Conservation (phyloP, 2,797 vertebrate species). For the Arctocebus calabarensis region DNA sequence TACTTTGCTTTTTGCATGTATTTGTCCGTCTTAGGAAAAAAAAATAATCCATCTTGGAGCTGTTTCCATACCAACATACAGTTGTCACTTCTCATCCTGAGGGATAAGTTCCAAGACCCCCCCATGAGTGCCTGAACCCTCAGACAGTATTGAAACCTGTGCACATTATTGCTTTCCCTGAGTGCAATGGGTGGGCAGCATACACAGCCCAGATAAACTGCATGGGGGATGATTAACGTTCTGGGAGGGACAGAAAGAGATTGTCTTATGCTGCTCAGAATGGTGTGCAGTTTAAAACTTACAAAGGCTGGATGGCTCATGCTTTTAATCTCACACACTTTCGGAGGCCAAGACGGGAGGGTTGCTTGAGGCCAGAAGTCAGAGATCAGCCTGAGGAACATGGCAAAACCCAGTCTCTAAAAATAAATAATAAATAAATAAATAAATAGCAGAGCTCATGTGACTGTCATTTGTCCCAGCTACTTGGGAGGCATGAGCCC, state of each 20-base stretch:
- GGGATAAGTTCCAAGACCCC: neutral
- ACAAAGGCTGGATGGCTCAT: neutral
- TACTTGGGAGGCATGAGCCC: neutral
- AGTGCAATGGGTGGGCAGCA: neutral
- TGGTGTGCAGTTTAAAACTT: neutral
- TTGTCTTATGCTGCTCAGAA: neutral
- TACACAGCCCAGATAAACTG: neutral
- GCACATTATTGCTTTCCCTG: neutral
- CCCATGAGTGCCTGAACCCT: neutral
- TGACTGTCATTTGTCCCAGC: neutral
- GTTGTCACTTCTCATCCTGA: neutral
- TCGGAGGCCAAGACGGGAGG: neutral
- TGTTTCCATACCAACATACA: fast-evolving
- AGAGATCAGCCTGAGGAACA: neutral
- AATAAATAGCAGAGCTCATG: neutral
- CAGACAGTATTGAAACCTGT: neutral
- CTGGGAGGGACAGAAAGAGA: neutral
- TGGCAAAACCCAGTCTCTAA: neutral
- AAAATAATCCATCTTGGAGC: no score
- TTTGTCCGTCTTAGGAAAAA: neutral
- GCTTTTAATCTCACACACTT: neutral
- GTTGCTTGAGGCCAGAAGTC: neutral
- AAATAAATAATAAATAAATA: neutral
- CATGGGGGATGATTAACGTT: neutral
- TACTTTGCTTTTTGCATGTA: neutral